Evolutionary conservation across 1,140 invertebrate species (phyloP).

Genomic region (Venustaconcha ellipsiformis): DNA sequence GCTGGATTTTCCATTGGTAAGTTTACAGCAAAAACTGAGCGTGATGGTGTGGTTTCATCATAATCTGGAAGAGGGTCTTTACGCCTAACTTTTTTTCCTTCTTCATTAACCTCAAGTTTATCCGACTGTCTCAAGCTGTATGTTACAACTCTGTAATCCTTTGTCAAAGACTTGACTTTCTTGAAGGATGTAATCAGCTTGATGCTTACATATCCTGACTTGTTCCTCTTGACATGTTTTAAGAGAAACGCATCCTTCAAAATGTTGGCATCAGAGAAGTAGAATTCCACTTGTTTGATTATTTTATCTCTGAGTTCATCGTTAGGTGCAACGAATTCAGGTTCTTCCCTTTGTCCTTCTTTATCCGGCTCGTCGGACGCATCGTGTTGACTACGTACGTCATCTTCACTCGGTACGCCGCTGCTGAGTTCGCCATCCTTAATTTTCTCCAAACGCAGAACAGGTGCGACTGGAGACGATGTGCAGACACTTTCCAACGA

Average conservation of each 20-base stretch:
- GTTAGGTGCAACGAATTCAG: conserved; percentile 57
- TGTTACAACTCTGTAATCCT: conserved; percentile 93
- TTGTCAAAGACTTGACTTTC: conserved; percentile 83
- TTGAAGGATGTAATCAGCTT: conserved; percentile 91
- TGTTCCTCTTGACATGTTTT: conserved; percentile 94
- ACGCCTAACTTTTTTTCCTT: conserved; percentile 90
- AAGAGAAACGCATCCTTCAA: conserved; percentile 94
- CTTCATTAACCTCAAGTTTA: conserved; percentile 89
- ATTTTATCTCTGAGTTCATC: conserved; percentile 63
- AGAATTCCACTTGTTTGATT: conserved; percentile 75
- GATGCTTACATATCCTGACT: conserved; percentile 93
- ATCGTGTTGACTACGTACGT: conserved; percentile 43
- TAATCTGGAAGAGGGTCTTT: conserved; percentile 86
- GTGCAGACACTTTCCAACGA: conserved; percentile 25
- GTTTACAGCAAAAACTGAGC: conserved; percentile 88
- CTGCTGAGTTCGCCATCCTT: conserved; percentile 43
- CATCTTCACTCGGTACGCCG: conserved; percentile 57
- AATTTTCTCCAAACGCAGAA: conserved; percentile 56
- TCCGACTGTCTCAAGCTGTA: conserved; percentile 81
- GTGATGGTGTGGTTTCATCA: conserved; percentile 89
- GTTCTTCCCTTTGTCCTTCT: conserved; percentile 21
- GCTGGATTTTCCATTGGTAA: conserved; percentile 86
- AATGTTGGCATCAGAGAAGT: conserved; percentile 95
- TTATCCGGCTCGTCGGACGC: conserved; percentile 51
- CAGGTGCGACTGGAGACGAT: conserved; percentile 16